Evolutionary conservation across 2,888 invertebrate species (phyloP), one percentile per base, ranked within the genome.

Genomic region (Noctua janthe): DNA sequence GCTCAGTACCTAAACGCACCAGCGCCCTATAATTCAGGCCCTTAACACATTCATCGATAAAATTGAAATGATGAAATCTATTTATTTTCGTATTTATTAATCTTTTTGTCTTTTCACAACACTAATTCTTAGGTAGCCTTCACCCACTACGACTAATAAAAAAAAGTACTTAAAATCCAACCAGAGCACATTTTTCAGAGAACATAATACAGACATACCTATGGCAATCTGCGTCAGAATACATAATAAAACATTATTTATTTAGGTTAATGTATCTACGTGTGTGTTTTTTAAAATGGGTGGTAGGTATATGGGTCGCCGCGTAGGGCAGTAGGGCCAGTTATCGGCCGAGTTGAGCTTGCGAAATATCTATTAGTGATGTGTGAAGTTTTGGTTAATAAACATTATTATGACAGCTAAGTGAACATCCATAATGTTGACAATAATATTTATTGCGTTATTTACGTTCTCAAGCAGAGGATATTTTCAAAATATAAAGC

Each of bases 211-310:
- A 62, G 0, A 39, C 47, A 39, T 62, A 66, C 13, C 10, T n/a
- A 47, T 8, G 29, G 43, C 35, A 47, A 71, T 82, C 74, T 84
- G 35, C 39, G 62, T 72, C 67, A 69, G 62, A 71, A 76, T 74
- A 64, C 69, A 80, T 79, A 83, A 83, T 87, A 89, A 83, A 82
- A 76, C 76, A 76, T 89, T 91, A 91, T 91, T 90, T 91, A 92
- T 93, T 89, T 91, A 90, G 94, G 94, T 93, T 93, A 94, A 94
- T 93, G 93, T 91, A 90, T 81, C 84, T 80, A 82, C 85, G 88
- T 90, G 90, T 89, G 82, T 88, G 89, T 82, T 84, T 79, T 79
- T 77, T 81, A 76, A 84, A 85, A 84, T 81, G 72, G 62, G 73
- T 82, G 70, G 77, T 10, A 39, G 59, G 73, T 71, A 82, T 78